Evolutionary conservation across 37 sponge, comb jelly and placozoan species (phyloP).

Genomic region (Spongilla lacustris): DNA sequence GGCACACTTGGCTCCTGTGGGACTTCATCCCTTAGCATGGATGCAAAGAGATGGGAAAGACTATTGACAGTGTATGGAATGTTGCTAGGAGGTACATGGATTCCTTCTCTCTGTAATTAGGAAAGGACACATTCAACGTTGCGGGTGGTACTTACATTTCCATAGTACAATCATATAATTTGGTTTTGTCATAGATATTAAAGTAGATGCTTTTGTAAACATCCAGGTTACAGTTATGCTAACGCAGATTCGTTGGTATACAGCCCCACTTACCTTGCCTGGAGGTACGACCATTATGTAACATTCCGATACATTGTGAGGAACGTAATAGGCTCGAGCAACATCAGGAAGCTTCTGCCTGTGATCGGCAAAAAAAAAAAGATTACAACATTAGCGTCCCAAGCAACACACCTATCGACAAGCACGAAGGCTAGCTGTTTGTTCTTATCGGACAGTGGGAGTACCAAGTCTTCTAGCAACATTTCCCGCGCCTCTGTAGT

Average conservation of each 20-base stretch:
- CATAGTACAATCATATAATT: too few relatives aligned
- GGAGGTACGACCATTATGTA: background rate
- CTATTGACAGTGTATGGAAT: conserved; percentile 9
- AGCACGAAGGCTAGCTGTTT: background rate
- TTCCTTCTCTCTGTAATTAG: background rate
- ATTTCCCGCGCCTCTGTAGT: background rate
- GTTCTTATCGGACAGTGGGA: background rate
- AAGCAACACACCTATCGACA: background rate
- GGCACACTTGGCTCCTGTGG: background rate
- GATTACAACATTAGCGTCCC: too few relatives aligned
- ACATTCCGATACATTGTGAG: background rate
- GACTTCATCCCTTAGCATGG: background rate
- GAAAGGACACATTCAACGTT: too few relatives aligned
- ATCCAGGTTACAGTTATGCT: too few relatives aligned
- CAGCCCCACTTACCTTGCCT: background rate
- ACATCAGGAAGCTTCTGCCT: background rate
- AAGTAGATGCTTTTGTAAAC: too few relatives aligned
- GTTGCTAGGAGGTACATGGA: background rate
- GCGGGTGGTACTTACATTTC: too few relatives aligned
- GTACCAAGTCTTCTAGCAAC: background rate
- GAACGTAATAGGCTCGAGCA: background rate
- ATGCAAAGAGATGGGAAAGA: conserved; percentile 1
- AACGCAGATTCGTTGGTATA: background rate
- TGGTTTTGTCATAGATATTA: too few relatives aligned
- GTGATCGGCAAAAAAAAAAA: background rate